phyloP scores from a whole-genome alignment of 2,888 invertebrate genomes.

The Iphiclides podalirius region DNA sequence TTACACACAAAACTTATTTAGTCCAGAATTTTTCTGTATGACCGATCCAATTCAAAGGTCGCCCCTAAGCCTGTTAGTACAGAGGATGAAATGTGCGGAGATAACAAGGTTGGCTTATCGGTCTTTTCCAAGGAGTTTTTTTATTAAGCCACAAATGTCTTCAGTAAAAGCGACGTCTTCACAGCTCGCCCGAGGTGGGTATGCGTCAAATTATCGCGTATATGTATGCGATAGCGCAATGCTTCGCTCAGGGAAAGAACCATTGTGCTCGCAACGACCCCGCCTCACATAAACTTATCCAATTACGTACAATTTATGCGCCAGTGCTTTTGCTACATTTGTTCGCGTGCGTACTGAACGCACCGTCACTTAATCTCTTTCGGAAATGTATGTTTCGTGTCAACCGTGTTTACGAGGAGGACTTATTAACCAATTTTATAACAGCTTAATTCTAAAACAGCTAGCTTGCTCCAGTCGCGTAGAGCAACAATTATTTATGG shows the following conservation, averaged over 20 bases:
- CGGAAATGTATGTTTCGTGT: conserved; percentile 11
- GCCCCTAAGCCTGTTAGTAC: conserved; percentile 12
- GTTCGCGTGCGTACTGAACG: conserved; percentile 12
- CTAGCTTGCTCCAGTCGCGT: no score
- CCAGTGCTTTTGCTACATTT: conserved; percentile 18
- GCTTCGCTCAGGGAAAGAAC: conserved; percentile 36
- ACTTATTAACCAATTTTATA: not conserved
- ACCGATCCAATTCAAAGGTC: conserved; percentile 14
- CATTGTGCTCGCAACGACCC: conserved; percentile 42
- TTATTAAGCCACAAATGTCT: conserved; percentile 39
- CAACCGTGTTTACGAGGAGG: not conserved
- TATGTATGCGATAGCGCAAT: conserved; percentile 52
- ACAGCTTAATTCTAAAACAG: not conserved
- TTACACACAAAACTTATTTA: conserved; percentile 13
- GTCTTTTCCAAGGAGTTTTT: conserved; percentile 41
- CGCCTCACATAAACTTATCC: conserved; percentile 50
- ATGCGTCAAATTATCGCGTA: conserved; percentile 55
- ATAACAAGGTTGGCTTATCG: conserved; percentile 29
- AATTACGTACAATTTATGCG: conserved; percentile 51
- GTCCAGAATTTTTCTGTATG: conserved; percentile 8
- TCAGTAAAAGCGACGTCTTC: conserved; percentile 33
- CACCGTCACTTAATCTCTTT: conserved; percentile 19
- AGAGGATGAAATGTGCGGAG: conserved; percentile 23
- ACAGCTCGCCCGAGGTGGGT: conserved; percentile 42
- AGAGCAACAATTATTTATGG: no score